phyloP scores from a whole-genome alignment of 2,113 vertebrate species.

The Callorhinus ursinus region DNA sequence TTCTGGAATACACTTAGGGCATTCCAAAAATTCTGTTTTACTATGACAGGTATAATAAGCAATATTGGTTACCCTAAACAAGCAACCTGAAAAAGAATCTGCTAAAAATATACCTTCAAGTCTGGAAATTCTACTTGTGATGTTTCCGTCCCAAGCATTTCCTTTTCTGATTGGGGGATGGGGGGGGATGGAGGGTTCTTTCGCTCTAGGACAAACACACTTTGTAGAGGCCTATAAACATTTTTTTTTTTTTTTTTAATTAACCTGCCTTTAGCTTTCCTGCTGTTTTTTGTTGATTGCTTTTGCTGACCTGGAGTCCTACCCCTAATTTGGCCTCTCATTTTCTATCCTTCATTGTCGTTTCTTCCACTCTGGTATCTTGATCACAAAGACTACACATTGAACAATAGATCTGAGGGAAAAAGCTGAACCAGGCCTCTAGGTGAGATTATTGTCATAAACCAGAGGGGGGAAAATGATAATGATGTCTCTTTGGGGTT shows the following conservation, averaged over 20 bases:
- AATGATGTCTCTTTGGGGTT: background rate
- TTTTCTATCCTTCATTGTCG: background rate
- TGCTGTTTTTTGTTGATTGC: background rate
- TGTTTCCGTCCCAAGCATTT: background rate
- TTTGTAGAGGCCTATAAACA: background rate
- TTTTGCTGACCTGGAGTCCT: background rate
- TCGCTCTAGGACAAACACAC: background rate
- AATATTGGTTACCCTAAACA: background rate
- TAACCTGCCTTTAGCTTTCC: background rate
- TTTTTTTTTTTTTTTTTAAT: background rate
- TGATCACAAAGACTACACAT: background rate
- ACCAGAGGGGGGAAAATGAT: background rate
- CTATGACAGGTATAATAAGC: background rate
- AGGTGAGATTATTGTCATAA: background rate
- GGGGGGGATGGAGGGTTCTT: background rate
- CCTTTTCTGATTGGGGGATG: background rate
- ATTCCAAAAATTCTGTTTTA: conserved; percentile 8
- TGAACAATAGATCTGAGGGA: background rate
- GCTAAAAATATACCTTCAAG: background rate
- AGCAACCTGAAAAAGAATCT: background rate
- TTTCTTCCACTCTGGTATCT: background rate
- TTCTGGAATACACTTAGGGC: background rate
- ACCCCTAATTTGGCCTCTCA: background rate
- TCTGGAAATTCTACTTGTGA: background rate
- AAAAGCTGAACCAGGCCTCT: background rate